Evolutionary conservation across 2,888 invertebrate species (phyloP).

Genomic region (Bibio marci): DNA sequence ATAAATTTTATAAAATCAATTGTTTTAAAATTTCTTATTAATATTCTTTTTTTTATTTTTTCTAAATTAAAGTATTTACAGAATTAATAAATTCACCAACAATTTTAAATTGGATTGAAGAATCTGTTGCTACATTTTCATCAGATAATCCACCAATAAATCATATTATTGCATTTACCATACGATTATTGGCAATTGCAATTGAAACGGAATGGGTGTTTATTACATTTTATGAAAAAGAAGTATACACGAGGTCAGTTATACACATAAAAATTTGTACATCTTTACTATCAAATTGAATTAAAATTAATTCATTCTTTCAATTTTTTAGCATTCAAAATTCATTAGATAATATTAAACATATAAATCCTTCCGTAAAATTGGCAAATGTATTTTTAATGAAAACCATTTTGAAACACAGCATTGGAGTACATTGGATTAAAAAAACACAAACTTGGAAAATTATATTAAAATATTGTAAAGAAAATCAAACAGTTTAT

Average conservation of each 20-base stretch:
- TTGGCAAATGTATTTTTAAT: slow-evolving; percentile 49
- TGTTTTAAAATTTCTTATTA: background rate
- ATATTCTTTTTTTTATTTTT: slow-evolving; percentile 1
- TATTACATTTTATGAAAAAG: slow-evolving; percentile 32
- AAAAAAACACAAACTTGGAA: slow-evolving; percentile 44
- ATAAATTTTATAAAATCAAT: background rate
- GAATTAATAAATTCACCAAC: slow-evolving; percentile 23
- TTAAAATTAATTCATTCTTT: too few species aligned
- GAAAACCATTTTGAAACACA: slow-evolving; percentile 39
- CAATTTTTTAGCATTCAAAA: slow-evolving; percentile 14
- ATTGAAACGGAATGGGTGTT: slow-evolving; percentile 41
- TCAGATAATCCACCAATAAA: slow-evolving; percentile 25
- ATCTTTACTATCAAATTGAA: too few species aligned
- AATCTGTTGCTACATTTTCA: slow-evolving; percentile 25
- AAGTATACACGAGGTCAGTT: slow-evolving; percentile 20
- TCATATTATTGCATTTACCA: slow-evolving; percentile 39
- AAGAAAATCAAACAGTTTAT: slow-evolving; percentile 51
- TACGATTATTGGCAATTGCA: slow-evolving; percentile 42
- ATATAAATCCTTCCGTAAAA: slow-evolving; percentile 40
- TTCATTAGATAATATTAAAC: slow-evolving; percentile 13
- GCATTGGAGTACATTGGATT: slow-evolving; percentile 47
- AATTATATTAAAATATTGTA: slow-evolving; percentile 41
- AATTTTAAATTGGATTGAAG: slow-evolving; percentile 30
- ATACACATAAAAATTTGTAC: background rate
- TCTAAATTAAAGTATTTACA: slow-evolving; percentile 19